phyloP scores from a whole-genome alignment of 2,888 invertebrate species.

The Itoplectis maculator region DNA sequence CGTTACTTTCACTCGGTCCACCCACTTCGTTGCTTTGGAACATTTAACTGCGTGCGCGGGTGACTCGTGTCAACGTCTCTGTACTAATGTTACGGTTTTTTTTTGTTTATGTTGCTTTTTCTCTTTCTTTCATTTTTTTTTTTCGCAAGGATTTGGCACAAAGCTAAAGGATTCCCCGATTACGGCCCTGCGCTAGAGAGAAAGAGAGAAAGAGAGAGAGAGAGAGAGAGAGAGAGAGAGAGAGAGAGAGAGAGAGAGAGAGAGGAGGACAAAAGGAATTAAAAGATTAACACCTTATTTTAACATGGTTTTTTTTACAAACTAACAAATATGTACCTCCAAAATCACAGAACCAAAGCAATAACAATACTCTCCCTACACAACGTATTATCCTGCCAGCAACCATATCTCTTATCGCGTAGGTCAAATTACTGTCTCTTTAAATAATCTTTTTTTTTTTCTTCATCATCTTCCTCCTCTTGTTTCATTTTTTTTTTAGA shows the following conservation, averaged over 20 bases:
- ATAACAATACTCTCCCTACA: conserved; percentile 80
- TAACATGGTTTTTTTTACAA: conserved; percentile 80
- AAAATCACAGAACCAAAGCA: conserved; percentile 84
- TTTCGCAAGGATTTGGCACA: conserved; percentile 73
- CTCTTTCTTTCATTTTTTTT: neutral
- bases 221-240: conserved; percentile 73
- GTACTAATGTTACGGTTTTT: neutral
- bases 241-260: conserved; percentile 72
- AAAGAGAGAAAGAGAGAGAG: conserved; percentile 70
- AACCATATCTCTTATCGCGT: conserved; percentile 74
- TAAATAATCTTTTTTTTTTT: conserved; percentile 63
- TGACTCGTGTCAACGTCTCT: conserved; percentile 20
- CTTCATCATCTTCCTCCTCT: conserved; percentile 12
- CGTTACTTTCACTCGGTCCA: conserved; percentile 26
- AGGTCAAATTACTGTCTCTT: conserved; percentile 75
- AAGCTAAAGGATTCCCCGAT: conserved; percentile 76
- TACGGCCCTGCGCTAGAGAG: conserved; percentile 81
- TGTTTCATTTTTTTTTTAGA: conserved; percentile 47
- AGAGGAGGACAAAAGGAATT: conserved; percentile 77
- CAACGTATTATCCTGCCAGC: conserved; percentile 79
- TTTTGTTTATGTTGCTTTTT: neutral
- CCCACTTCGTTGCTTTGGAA: conserved; percentile 65
- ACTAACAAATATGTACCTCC: conserved; percentile 83
- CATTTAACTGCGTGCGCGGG: conserved; percentile 57
- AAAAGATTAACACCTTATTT: conserved; percentile 82